Percentiles rank a stretch among this genome's conserved stretches.
These are phyloP conservation scores for Dicrurus megarhynchus DNA, from an alignment of 2,113 vertebrate species.

Conservation along the genomic window DNA sequence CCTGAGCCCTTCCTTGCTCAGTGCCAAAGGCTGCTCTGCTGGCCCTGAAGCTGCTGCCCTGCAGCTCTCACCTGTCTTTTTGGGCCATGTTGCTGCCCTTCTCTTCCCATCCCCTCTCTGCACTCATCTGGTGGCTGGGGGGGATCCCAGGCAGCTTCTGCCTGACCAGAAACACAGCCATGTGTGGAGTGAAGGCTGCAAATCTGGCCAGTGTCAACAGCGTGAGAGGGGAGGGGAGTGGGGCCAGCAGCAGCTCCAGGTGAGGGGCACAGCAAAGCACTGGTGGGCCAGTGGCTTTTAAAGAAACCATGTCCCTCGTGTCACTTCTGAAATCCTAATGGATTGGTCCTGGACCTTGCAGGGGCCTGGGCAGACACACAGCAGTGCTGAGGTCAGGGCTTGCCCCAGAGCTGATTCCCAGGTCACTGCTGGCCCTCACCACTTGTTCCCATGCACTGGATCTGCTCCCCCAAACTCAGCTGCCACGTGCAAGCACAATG, in stretches of 20 bases:
- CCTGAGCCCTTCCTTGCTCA: not conserved
- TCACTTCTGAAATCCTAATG: not conserved
- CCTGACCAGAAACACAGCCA: not conserved
- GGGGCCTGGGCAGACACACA: not conserved
- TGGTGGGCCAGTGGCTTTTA: not conserved
- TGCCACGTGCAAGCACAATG: fast-evolving
- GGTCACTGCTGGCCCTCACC: not conserved
- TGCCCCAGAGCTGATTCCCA: not conserved
- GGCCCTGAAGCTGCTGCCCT: not conserved
- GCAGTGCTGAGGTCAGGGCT: not conserved
- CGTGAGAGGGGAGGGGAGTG: not conserved
- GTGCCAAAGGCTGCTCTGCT: not conserved
- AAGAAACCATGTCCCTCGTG: not conserved
- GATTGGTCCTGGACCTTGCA: not conserved
- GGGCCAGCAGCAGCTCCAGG: not conserved
- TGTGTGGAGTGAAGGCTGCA: not conserved
- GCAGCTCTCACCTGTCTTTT: fast-evolving
- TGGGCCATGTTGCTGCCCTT: not conserved
- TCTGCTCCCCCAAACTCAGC: not conserved
- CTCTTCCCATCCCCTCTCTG: not conserved
- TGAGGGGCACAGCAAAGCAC: not conserved
- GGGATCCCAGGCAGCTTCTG: not conserved
- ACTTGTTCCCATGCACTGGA: fast-evolving
- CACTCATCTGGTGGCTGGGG: no score
- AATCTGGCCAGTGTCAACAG: not conserved